Evolutionary conservation across 2,113 vertebrate genomes (phyloP).

Genomic region (Nothoprocta perdicaria): DNA sequence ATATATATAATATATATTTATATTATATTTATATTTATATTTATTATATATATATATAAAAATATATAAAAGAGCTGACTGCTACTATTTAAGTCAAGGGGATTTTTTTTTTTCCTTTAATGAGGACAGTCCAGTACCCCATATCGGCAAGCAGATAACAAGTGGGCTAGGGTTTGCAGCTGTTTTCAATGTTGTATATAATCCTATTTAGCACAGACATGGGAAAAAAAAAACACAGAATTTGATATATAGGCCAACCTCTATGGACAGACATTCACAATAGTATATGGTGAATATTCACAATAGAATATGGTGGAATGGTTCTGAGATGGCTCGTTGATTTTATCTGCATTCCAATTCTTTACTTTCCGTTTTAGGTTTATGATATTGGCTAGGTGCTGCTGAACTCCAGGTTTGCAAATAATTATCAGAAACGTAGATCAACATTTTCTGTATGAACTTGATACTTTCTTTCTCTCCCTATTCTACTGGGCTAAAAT

Average conservation of each 20-base stretch:
- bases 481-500: neutral
- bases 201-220: neutral
- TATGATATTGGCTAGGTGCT: neutral
- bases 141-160: neutral
- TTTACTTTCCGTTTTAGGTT: neutral
- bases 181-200: neutral
- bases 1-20: too few relatives aligned
- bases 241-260: neutral
- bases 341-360: neutral
- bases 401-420: constrained; percentile 1
- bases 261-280: neutral
- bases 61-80: neutral
- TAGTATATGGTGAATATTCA: neutral
- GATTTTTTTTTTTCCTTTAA: neutral
- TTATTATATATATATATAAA: too few relatives aligned
- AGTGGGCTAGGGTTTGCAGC: neutral
- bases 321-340: neutral
- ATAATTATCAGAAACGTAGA: neutral
- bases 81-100: neutral
- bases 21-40: too few relatives aligned
- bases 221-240: neutral
- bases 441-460: neutral
- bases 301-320: neutral
- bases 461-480: constrained; percentile 35
- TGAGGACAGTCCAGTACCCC: neutral